Evolutionary conservation across 2,113 vertebrate genomes (phyloP), one percentile per base, ranked within the genome.

Genomic region (Oceanodroma tethys): DNA sequence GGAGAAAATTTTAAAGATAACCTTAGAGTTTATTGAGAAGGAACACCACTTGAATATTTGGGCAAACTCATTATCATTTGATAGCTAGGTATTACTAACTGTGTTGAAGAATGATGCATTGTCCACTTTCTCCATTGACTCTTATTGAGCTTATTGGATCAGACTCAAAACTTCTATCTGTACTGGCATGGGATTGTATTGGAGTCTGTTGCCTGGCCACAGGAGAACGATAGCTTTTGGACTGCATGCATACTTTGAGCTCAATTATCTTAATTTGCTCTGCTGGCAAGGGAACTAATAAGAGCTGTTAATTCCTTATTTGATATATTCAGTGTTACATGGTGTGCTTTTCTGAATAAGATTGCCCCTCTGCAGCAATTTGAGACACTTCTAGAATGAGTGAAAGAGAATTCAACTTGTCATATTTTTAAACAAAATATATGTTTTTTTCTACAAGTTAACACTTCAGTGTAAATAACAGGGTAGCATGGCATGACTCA

Each of bases 201-300:
- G 53, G 67, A 85, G 20, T 88, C 94, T 80, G 67, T 47, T 95
- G 66, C n/a, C 20, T 62, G 78, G 81, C 48, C 84, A 53, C 23
- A 29, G 59, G 65, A 85, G 59, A 86, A 63, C 1, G 2, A 66
- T 56, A 68, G 45, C 29, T 95, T 94, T 95, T 92, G 86, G 86
- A 79, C 60, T 84, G 52, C 8, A 26, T 53, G 78, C 34, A 40
- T 73, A 50, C 74, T 90, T 93, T 81, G 71, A 73, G 70, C 73
- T 88, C 67, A 93, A 90, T 90, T 94, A 86, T 90, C 84, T 90
- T 97, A 88, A 97, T 94, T 96, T 91, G 55, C 73, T 95, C 62
- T 88, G 18, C 74, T 93, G 87, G 66, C 91, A 93, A 56, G 55
- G 42, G 67, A 94, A 62, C 14, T 43, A 80, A 56, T 76, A 93